Evolutionary conservation across 2,113 vertebrate species (phyloP), one percentile per base, ranked within the genome.

Genomic region (Rhizomys pruinosus): DNA sequence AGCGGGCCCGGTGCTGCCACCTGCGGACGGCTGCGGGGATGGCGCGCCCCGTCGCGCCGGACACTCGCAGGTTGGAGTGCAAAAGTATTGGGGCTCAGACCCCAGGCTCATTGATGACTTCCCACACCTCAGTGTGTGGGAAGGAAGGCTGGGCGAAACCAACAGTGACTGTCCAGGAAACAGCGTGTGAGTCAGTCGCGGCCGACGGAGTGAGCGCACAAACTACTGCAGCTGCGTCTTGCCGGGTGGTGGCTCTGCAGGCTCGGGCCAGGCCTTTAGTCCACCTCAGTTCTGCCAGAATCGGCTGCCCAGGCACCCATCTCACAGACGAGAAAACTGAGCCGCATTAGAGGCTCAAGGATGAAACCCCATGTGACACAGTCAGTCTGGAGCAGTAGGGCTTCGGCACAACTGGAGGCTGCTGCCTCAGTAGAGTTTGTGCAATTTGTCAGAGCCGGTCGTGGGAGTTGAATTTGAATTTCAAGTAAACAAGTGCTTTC

Each of bases 1-100:
- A 13, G 12, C 29, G 39, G 52, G 25, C 73, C 34, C 17, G 15
- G 13, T 95, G 73, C 95, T 96, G 96, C 95, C 93, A 11, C 59
- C 94, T 93, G 92, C 89, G 82, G 96, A 25, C 91, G 10, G 42
- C 13, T 61, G 23, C 52, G 3, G 72, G 64, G 47, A 66, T 42
- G 63, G 84, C 84, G 25, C n/a, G 9, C 25, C 61, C 57, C 16
- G 59, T 25, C 42, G 34, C 12, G 34, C 32, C 11, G 61, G 3
- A 4, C 61, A 0, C 20, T 8, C 1, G 0, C 3, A 44, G 13
- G 29, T 22, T 42, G 2, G 76, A 55, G 39, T 13, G 73, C 17
- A 17, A 63, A 37, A 17, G 27, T 52, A 52, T 6, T 7, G 59
- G 27, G 47, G 20, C n/a, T 82, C 69, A 7, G 15, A 12, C 11